phyloP scores from a whole-genome alignment of 2,888 invertebrate genomes.

The Homarus gammarus region DNA sequence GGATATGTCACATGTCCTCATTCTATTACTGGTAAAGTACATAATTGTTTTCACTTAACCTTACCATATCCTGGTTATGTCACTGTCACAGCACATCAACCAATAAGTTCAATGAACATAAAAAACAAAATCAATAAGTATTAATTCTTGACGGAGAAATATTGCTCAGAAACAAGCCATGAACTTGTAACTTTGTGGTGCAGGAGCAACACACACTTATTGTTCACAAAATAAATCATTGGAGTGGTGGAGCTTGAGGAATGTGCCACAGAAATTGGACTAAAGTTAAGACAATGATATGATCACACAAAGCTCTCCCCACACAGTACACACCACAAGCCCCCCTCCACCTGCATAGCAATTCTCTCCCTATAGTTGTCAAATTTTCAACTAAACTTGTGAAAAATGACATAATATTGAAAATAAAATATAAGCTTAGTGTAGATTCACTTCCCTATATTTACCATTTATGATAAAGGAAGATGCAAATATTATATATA shows the following conservation, averaged over 20 bases:
- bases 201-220: background rate
- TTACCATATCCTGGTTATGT: background rate
- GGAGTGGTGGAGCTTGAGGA: background rate
- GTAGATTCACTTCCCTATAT: background rate
- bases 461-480: background rate
- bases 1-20: background rate
- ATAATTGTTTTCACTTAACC: background rate
- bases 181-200: background rate
- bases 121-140: too few relatives aligned
- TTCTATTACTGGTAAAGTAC: background rate
- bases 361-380: background rate
- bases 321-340: background rate
- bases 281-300: background rate
- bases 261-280: background rate
- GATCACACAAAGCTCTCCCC: background rate
- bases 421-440: constrained; percentile 3
- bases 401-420: background rate
- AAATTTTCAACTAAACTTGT: background rate
- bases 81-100: too few relatives aligned
- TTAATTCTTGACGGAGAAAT: background rate
- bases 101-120: too few relatives aligned
- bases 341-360: background rate
- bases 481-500: background rate
- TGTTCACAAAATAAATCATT: background rate
- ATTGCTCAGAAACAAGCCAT: background rate